phyloP scores from a whole-genome alignment of 2,113 vertebrate species.

The Pteropus alecto region DNA sequence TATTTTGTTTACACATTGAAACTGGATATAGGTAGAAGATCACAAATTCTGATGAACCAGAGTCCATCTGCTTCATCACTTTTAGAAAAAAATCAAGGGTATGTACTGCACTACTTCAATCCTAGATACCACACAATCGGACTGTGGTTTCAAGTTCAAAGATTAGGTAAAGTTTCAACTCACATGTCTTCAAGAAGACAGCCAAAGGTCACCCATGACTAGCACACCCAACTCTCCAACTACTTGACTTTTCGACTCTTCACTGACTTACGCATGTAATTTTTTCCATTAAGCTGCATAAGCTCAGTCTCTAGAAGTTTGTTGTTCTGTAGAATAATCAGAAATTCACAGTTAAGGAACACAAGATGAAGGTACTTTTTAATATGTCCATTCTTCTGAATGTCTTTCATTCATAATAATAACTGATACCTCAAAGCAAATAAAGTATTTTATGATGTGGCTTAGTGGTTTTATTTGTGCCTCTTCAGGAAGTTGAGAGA shows the following conservation, averaged over 20 bases:
- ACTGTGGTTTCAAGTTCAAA: neutral
- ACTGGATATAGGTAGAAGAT: neutral
- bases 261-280: neutral
- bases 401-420: constrained; percentile 32
- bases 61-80: neutral
- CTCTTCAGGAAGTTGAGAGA: constrained; percentile 67
- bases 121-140: neutral
- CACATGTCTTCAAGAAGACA: neutral
- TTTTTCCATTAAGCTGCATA: neutral
- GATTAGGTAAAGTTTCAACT: neutral
- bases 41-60: neutral
- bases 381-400: constrained; percentile 40
- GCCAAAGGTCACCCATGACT: neutral
- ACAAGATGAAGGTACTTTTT: neutral
- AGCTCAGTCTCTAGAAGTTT: neutral
- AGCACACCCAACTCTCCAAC: neutral
- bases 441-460: constrained; percentile 71
- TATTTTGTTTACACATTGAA: neutral
- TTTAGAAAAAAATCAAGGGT: neutral
- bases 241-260: neutral
- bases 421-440: constrained; percentile 69
- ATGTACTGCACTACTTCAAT: neutral
- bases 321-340: neutral
- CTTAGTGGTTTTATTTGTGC: constrained; percentile 65
- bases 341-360: constrained; percentile 43